These are phyloP conservation scores for Rhadinocentrus ornatus DNA, from an alignment of 2,797 vertebrate species.

Conservation along the genomic window DNA sequence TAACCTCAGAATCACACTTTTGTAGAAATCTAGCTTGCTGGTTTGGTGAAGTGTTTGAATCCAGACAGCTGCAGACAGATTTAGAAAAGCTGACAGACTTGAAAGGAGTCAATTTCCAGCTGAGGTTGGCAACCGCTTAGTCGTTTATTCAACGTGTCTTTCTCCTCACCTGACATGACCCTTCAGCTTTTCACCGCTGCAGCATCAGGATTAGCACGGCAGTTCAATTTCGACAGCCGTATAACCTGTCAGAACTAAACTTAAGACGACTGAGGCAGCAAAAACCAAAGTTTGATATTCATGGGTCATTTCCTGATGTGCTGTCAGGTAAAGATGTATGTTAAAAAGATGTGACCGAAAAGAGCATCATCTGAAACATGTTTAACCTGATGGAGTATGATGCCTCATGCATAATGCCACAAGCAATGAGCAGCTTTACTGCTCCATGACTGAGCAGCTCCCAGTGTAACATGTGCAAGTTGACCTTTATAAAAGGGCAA, in stretches of 20 bases:
- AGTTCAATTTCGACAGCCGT: slow-evolving; percentile 8
- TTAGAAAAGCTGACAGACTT: slow-evolving; percentile 48
- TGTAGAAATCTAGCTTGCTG: slow-evolving; percentile 22
- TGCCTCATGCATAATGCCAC: slow-evolving; percentile 35
- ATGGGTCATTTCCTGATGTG: slow-evolving; percentile 41
- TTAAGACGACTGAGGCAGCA: slow-evolving; percentile 19
- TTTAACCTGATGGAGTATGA: slow-evolving; percentile 46
- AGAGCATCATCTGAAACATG: slow-evolving; percentile 43
- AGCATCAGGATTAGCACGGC: slow-evolving; percentile 1
- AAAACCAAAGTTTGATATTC: slow-evolving; percentile 30
- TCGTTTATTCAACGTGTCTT: slow-evolving; percentile 55
- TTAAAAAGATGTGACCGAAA: slow-evolving; percentile 50
- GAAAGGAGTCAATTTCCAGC: slow-evolving; percentile 62
- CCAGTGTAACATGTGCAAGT: slow-evolving; percentile 23
- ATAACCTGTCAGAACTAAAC: slow-evolving; percentile 36
- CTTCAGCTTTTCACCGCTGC: slow-evolving; percentile 35
- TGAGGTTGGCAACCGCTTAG: slow-evolving; percentile 52
- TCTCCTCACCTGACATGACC: slow-evolving; percentile 61
- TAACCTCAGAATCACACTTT: slow-evolving; percentile 30
- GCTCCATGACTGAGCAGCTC: slow-evolving; percentile 34
- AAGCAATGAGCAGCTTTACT: slow-evolving; percentile 35
- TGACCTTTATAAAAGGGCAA: slow-evolving; percentile 66
- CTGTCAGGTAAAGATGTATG: slow-evolving; percentile 41
- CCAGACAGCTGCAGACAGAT: slow-evolving; percentile 53
- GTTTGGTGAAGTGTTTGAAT: slow-evolving; percentile 40